Conservation (phyloP, 2,888 invertebrate genomes). For the Epistrophe grossulariae region DNA sequence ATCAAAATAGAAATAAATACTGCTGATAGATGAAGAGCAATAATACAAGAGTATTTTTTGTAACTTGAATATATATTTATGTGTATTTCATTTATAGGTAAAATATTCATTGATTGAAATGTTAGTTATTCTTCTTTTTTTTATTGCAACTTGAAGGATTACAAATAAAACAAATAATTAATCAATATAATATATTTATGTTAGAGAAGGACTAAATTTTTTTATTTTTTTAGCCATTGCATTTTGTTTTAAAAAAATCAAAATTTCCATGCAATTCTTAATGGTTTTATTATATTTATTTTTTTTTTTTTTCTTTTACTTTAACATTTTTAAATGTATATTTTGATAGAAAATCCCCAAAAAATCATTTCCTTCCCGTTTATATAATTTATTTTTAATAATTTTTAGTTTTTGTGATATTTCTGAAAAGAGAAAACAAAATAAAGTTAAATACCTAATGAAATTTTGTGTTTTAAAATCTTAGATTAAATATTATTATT, state of each 20-base stretch:
- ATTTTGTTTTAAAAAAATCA: conserved; percentile 11
- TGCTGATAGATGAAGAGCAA: conserved; percentile 18
- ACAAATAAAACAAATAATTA: conserved; percentile 35
- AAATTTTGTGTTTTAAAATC: not conserved
- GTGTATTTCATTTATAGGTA: conserved; percentile 45
- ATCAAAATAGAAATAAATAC: too few relatives aligned
- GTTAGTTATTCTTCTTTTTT: conserved; percentile 35
- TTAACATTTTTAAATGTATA: conserved; percentile 66
- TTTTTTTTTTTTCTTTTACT: conserved; percentile 3
- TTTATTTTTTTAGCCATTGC: conserved; percentile 15
- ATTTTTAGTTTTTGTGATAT: conserved; percentile 64
- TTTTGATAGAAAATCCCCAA: conserved; percentile 69
- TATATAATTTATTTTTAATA: conserved; percentile 62
- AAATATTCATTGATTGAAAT: conserved; percentile 47
- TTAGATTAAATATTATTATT: not conserved
- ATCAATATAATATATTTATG: conserved; percentile 20
- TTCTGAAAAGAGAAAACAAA: conserved; percentile 58
- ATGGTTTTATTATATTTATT: conserved; percentile 14
- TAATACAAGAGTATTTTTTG: conserved; percentile 37
- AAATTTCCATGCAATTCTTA: conserved; percentile 26
- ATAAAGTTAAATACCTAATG: not conserved
- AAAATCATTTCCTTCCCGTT: conserved; percentile 61
- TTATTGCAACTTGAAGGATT: conserved; percentile 37
- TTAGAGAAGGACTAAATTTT: conserved; percentile 11
- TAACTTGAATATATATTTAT: conserved; percentile 38